Evolutionary conservation across 2,113 vertebrate species (phyloP).

Genomic region (Cynocephalus volans): DNA sequence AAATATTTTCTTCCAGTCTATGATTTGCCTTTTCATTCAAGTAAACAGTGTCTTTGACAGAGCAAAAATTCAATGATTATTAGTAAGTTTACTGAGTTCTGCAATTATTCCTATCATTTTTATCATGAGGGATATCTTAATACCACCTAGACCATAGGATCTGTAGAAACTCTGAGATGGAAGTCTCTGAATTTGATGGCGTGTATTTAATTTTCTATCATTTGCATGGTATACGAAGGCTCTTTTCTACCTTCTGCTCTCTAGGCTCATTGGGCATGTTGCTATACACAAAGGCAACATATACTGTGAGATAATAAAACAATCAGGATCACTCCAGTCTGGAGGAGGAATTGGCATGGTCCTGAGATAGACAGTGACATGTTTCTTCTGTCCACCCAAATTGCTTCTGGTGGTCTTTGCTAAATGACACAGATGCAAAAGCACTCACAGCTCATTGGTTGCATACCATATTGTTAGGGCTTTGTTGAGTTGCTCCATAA

Average conservation of each 20-base stretch:
- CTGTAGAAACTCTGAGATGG: background rate
- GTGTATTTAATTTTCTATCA: background rate
- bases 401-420: conserved; percentile 1
- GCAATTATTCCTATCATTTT: background rate
- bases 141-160: background rate
- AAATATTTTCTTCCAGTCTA: background rate
- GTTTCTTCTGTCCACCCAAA: background rate
- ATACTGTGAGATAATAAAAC: background rate
- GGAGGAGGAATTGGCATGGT: background rate
- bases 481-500: conserved; percentile 29
- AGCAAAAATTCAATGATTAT: background rate
- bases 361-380: background rate
- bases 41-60: background rate
- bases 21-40: background rate
- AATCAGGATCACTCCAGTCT: background rate
- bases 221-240: background rate
- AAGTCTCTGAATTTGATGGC: background rate
- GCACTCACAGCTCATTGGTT: conserved; percentile 44
- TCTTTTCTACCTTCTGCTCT: background rate
- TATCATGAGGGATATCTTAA: background rate
- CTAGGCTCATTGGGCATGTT: background rate
- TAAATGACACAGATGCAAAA: conserved; percentile 35
- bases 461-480: background rate
- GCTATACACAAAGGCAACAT: background rate
- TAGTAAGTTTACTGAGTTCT: background rate